Conservation (phyloP, 1,140 invertebrate species). For the Bombus picipes region DNA sequence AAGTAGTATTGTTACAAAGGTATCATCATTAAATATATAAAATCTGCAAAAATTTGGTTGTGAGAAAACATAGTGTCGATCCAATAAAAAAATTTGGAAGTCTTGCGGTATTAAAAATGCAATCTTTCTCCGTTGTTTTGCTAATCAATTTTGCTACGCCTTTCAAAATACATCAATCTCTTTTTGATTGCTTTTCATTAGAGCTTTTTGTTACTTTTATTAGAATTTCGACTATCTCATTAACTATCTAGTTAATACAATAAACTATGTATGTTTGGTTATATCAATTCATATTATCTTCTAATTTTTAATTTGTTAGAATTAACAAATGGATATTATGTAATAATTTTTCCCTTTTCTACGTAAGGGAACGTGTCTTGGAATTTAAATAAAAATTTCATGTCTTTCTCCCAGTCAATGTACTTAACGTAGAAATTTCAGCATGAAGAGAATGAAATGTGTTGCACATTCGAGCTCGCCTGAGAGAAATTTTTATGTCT, state of each 20-base stretch:
- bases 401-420: not conserved
- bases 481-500: slow-evolving; percentile 5
- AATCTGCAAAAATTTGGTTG: too few relatives aligned
- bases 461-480: not conserved
- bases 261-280: not conserved
- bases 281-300: not conserved
- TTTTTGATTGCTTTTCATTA: too few relatives aligned
- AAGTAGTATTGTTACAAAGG: not conserved
- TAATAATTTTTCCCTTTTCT: not conserved
- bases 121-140: too few relatives aligned
- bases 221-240: not conserved
- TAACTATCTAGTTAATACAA: not conserved
- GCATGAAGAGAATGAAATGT: not conserved
- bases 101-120: too few relatives aligned
- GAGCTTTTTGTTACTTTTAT: too few relatives aligned
- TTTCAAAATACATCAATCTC: too few relatives aligned
- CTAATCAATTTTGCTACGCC: too few relatives aligned
- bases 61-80: too few relatives aligned
- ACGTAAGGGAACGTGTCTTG: not conserved
- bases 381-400: slow-evolving; percentile 3
- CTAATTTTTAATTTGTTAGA: not conserved
- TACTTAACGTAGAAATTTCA: not conserved
- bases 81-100: too few relatives aligned
- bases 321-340: not conserved
- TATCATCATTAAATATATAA: not conserved